Evolutionary conservation across 2,888 invertebrate genomes (phyloP).

Genomic region (Panorpa germanica): DNA sequence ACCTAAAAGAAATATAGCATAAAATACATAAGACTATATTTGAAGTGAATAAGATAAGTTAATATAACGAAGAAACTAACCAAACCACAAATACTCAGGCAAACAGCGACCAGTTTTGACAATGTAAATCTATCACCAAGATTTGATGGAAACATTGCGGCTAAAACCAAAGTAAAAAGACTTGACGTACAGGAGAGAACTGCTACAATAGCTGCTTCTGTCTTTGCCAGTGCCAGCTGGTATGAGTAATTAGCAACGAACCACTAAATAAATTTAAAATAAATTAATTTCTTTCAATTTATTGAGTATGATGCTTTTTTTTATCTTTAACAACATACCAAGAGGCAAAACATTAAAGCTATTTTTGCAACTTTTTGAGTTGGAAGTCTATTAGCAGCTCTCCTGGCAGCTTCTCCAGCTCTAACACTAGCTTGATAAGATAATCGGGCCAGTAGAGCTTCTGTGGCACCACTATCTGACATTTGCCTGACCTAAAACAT

Average conservation of each 20-base stretch:
- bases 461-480: constrained; percentile 80
- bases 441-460: constrained; percentile 77
- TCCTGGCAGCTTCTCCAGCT: constrained; percentile 57
- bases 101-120: constrained; percentile 66
- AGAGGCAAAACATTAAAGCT: constrained; percentile 65
- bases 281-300: constrained; percentile 9
- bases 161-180: constrained; percentile 72
- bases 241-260: constrained; percentile 86
- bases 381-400: constrained; percentile 39
- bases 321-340: constrained; percentile 36
- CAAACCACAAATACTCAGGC: constrained; percentile 58
- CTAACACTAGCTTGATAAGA: constrained; percentile 87
- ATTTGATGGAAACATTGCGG: constrained; percentile 71
- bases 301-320: background rate
- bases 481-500: constrained; percentile 54
- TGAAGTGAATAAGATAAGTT: constrained; percentile 7
- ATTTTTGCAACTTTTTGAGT: constrained; percentile 56
- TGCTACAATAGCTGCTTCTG: constrained; percentile 73
- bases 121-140: constrained; percentile 67
- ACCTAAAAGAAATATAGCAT: constrained; percentile 6
- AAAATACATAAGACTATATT: constrained; percentile 6
- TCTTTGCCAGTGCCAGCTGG: constrained; percentile 69
- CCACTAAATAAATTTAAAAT: constrained; percentile 48
- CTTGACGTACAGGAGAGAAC: constrained; percentile 78
- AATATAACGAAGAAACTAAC: constrained; percentile 30